Evolutionary conservation across 2,113 vertebrate species (phyloP), one percentile per base, ranked within the genome.

Genomic region (Tragelaphus imberbis): DNA sequence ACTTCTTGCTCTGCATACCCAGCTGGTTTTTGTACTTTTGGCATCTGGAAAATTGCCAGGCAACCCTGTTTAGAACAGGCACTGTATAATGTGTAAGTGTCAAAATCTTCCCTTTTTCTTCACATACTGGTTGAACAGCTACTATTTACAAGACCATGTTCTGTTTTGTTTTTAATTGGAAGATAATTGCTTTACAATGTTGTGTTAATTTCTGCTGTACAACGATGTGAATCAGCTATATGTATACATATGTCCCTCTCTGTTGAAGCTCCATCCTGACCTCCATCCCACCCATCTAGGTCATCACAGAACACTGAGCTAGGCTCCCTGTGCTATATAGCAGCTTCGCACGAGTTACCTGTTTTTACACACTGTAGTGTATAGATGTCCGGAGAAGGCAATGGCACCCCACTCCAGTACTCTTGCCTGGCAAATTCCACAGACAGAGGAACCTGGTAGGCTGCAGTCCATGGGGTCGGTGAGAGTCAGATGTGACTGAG

Each of bases 261-360:
- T 36, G 19, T 36, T 36, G 65, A 71, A 12, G 10, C 71, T 77
- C 36, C 36, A 44, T 44, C 36, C 71, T 25, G 5, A 40, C 21
- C 23, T 10, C 36, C 71, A 25, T 27, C 36, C 71, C 11, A 44
- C 21, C 36, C 12, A 0, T 44, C 36, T 75, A 27, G 36, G 71
- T 14, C 36, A 13, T 77, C 71, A 27, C 36, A 12, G 36, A 77
- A 12, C 5, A 0, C 36, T 3, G 36, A 25, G 36, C 36, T 25
- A 13, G 23, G 36, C 6, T 25, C 71, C 71, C 36, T 40, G 11
- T 75, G 71, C 21, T 13, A 3, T 7, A 44, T 3, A 25, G 36
- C 36, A 44, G 71, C 71, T 25, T 40, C 1, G 0, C 21, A 14
- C 0, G 0, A 44, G 36, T 21, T 40, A 7, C 40, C 19, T 77